Percentiles rank a stretch among this genome's conserved stretches.
Conservation (phyloP, 2,797 vertebrate genomes). For the Taeniopygia guttata region DNA sequence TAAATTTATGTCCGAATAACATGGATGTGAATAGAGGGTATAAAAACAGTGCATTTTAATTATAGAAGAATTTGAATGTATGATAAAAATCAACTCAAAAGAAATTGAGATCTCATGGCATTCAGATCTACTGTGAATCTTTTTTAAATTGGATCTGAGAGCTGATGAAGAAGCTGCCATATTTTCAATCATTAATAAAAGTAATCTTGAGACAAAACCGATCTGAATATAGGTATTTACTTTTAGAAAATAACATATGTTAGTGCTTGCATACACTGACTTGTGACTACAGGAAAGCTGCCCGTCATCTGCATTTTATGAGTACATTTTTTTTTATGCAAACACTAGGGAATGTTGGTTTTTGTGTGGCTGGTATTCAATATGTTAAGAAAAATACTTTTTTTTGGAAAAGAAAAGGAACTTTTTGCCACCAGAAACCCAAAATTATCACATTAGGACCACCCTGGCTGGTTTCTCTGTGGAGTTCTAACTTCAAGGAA, state of each 20-base stretch:
- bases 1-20: not conserved
- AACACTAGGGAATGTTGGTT: not conserved
- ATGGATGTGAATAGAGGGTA: not conserved
- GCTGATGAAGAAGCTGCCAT: not conserved
- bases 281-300: not conserved
- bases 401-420: not conserved
- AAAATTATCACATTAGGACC: constrained; percentile 45
- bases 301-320: not conserved
- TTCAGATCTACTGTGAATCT: not conserved
- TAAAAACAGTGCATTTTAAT: not conserved
- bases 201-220: not conserved
- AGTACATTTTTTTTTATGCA: not conserved
- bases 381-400: not conserved
- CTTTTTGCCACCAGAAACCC: constrained; percentile 18
- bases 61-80: not conserved
- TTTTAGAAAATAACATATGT: not conserved
- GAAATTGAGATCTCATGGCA: not conserved
- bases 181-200: not conserved
- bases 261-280: not conserved
- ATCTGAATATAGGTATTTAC: not conserved
- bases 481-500: constrained; percentile 1
- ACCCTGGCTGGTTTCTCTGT: not conserved
- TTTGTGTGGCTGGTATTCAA: constrained; percentile 20
- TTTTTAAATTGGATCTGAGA: not conserved
- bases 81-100: not conserved